Conservation (phyloP, 2,888 invertebrate genomes). For the Disparrhopalites patrizii region DNA sequence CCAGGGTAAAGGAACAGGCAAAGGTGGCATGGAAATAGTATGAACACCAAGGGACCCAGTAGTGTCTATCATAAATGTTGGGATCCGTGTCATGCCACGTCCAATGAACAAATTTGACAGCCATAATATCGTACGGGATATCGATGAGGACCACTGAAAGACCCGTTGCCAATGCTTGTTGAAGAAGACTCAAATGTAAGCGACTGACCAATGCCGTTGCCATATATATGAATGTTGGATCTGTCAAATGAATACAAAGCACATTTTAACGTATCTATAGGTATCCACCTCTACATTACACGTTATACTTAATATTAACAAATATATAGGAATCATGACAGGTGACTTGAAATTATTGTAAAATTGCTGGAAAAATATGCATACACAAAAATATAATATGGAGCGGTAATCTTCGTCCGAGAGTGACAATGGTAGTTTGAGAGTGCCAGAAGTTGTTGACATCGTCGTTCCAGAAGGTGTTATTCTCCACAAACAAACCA, state of each 20-base stretch:
- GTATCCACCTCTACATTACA: background rate
- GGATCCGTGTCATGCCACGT: constrained; percentile 77
- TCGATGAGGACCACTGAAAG: constrained; percentile 68
- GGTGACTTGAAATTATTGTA: background rate
- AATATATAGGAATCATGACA: background rate
- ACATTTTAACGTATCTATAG: background rate
- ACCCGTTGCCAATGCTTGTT: constrained; percentile 57
- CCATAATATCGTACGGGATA: constrained; percentile 73
- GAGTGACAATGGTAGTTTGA: constrained; percentile 66
- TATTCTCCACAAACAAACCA: constrained; percentile 67
- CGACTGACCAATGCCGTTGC: constrained; percentile 55
- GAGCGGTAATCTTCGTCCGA: constrained; percentile 67
- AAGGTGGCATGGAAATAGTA: constrained; percentile 77
- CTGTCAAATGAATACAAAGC: constrained; percentile 48
- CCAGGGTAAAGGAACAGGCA: constrained; percentile 66
- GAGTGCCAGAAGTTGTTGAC: constrained; percentile 84
- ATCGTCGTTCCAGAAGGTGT: constrained; percentile 67
- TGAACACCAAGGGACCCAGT: constrained; percentile 80
- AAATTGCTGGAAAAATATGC: constrained; percentile 49
- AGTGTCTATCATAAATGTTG: constrained; percentile 67
- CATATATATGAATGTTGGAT: constrained; percentile 57
- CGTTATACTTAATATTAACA: background rate
- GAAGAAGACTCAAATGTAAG: constrained; percentile 55
- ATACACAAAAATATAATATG: constrained; percentile 70
- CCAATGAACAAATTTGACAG: constrained; percentile 75